Conservation (phyloP, 2,888 invertebrate species). For the Dorcus parallelipipedus region DNA sequence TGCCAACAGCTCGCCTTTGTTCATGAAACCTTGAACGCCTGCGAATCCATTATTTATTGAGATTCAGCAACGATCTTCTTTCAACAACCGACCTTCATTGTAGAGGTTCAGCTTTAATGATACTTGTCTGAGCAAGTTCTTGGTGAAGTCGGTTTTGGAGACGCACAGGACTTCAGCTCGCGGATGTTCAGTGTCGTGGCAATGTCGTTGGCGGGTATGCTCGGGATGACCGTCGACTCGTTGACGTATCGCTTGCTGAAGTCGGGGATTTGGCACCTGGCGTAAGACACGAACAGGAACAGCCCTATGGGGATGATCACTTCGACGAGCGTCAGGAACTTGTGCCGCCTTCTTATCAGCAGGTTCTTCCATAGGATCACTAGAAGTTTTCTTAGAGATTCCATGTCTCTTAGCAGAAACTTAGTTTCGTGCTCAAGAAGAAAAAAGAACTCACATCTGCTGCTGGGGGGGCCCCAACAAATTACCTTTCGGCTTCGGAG, state of each 20-base stretch:
- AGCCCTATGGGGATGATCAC: slow-evolving; percentile 38
- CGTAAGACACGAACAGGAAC: slow-evolving; percentile 43
- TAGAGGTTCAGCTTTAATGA: slow-evolving; percentile 35
- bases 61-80: no score
- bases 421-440: no score
- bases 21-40: slow-evolving; percentile 33
- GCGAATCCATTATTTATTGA: not conserved
- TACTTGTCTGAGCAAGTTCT: slow-evolving; percentile 35
- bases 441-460: no score
- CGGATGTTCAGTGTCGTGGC: slow-evolving; percentile 24
- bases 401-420: no score
- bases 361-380: slow-evolving; percentile 40
- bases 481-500: no score
- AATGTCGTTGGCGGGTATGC: slow-evolving; percentile 14
- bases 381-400: not conserved
- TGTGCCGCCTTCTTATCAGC: slow-evolving; percentile 41
- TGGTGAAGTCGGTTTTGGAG: slow-evolving; percentile 36
- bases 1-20: slow-evolving; percentile 31
- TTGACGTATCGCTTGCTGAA: slow-evolving; percentile 38
- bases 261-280: slow-evolving; percentile 36
- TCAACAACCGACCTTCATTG: slow-evolving; percentile 34
- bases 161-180: slow-evolving; percentile 32
- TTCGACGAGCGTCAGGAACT: slow-evolving; percentile 40
- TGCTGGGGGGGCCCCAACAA: no score
- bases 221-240: slow-evolving; percentile 32